Conservation (phyloP, 2,888 invertebrate genomes). For the Alcis repandata region DNA sequence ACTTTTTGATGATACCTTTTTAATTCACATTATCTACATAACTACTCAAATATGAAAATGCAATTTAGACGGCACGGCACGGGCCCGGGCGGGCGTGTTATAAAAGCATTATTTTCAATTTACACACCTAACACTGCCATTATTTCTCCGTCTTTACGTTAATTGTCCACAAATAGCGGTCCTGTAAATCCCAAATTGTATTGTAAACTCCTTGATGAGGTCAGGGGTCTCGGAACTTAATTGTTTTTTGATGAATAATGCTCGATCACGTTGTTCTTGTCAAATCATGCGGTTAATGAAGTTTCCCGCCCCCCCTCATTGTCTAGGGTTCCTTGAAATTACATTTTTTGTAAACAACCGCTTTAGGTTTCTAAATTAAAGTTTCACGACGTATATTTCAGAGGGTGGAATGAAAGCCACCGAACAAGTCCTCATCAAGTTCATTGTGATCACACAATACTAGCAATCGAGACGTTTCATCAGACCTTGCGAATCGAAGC, state of each 20-base stretch:
- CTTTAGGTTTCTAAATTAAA: conserved; percentile 35
- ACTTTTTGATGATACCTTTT: conserved; percentile 49
- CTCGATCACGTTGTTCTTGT: conserved; percentile 75
- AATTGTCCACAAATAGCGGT: conserved; percentile 57
- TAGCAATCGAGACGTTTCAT: conserved; percentile 63
- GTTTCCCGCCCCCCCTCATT: conserved; percentile 58
- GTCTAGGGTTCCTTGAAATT: conserved; percentile 44
- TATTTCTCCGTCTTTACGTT: conserved; percentile 51
- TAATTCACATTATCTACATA: conserved; percentile 47
- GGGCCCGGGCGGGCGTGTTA: conserved; percentile 27
- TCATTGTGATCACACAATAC: conserved; percentile 74
- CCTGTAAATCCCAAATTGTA: conserved; percentile 62
- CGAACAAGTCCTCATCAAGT: conserved; percentile 67
- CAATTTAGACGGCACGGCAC: conserved; percentile 49
- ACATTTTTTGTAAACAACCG: conserved; percentile 38
- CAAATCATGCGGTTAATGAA: conserved; percentile 82
- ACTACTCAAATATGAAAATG: conserved; percentile 55
- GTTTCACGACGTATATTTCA: conserved; percentile 33
- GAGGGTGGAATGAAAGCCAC: conserved; percentile 29
- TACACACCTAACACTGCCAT: conserved; percentile 52
- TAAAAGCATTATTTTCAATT: conserved; percentile 55
- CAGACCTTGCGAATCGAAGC: conserved; percentile 39
- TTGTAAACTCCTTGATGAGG: conserved; percentile 59
- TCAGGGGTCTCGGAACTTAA: conserved; percentile 65
- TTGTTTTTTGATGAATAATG: conserved; percentile 78